phyloP scores from a whole-genome alignment of 2,888 invertebrate genomes.

The Apodemia duryi region DNA sequence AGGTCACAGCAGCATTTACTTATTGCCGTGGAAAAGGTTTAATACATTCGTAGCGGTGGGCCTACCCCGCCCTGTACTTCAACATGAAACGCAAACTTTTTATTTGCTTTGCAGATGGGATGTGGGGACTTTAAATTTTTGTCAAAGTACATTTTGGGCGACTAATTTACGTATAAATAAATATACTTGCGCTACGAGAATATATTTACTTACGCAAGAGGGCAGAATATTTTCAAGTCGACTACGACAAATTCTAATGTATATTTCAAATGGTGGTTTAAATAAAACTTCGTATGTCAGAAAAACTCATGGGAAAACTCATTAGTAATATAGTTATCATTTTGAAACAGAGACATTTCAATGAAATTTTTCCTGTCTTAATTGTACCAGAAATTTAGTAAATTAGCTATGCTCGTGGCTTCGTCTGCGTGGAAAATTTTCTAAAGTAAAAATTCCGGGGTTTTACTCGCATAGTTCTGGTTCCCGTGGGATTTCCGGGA shows the following conservation, averaged over 20 bases:
- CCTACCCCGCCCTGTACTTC: slow-evolving; percentile 34
- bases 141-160: slow-evolving; percentile 8
- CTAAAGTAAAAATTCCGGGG: too few relatives aligned
- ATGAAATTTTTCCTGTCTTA: too few relatives aligned
- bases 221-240: background rate
- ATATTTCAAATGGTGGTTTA: too few relatives aligned
- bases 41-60: slow-evolving; percentile 47
- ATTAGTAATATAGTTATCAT: too few relatives aligned
- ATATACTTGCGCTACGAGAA: background rate
- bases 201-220: background rate
- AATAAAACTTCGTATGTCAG: too few relatives aligned
- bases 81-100: slow-evolving; percentile 48
- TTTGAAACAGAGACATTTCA: too few relatives aligned
- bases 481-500: too few relatives aligned
- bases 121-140: slow-evolving; percentile 44
- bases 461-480: too few relatives aligned
- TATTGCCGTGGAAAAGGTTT: slow-evolving; percentile 68
- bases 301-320: too few relatives aligned
- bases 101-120: slow-evolving; percentile 49
- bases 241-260: background rate
- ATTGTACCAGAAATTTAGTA: too few relatives aligned
- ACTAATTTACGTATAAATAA: slow-evolving; percentile 6
- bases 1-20: slow-evolving; percentile 70
- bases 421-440: too few relatives aligned
- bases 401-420: too few relatives aligned